phyloP scores from a whole-genome alignment of 2,113 vertebrate genomes.

The Oenanthe melanoleuca region DNA sequence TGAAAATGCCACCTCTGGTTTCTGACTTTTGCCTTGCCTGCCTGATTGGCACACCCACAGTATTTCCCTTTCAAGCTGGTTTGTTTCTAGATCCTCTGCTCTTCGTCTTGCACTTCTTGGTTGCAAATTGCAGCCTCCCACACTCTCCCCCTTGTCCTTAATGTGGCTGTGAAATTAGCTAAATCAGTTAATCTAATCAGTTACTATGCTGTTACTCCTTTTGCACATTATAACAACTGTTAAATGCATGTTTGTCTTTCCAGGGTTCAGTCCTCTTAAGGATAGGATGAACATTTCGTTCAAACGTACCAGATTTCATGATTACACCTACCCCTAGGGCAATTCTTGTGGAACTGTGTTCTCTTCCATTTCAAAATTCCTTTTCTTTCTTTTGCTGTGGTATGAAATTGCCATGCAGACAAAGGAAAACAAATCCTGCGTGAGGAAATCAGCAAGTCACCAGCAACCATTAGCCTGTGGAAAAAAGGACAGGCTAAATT shows the following conservation, averaged over 20 bases:
- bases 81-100: background rate
- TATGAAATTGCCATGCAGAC: background rate
- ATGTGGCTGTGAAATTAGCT: background rate
- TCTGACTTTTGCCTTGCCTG: background rate
- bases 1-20: background rate
- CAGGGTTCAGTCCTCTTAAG: background rate
- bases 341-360: conserved; percentile 16
- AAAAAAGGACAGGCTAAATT: background rate
- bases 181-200: background rate
- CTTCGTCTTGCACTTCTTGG: background rate
- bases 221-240: background rate
- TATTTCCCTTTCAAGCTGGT: background rate
- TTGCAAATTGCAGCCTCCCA: background rate
- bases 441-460: background rate
- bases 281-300: background rate
- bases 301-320: rapidly evolving
- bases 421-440: background rate
- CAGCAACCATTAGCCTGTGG: background rate
- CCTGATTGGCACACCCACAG: background rate
- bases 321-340: background rate
- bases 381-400: background rate
- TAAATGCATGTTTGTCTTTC: background rate
- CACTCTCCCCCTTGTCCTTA: background rate
- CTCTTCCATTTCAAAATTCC: background rate
- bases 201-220: background rate